Base-by-base conservation (phyloP, 2,888 invertebrate species). In the Eristalis pertinax region DNA sequence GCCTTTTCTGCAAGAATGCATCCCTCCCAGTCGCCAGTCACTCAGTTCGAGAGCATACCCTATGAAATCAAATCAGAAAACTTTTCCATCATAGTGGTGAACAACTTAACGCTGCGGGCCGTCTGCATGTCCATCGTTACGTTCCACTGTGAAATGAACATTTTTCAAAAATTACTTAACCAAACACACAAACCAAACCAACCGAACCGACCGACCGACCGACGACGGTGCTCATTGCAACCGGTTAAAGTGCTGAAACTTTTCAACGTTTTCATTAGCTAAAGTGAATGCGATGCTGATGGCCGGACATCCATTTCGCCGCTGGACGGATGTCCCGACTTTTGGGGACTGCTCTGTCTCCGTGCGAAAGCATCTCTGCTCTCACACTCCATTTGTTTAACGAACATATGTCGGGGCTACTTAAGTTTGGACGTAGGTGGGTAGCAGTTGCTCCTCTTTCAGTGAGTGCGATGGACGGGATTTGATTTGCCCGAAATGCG, bases 251-350 rank as follows among this genome's bases (percentile, higher is more conserved):
- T 50, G 10, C 26, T 26, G n/a, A 19, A 67, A 67, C 26, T 67
- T 67, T 43, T 67, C 24, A 29, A 43, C 41, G 43, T 50, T 67
- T 67, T 67, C 67, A 67, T 43, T 67, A 67, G 26, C 43, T 26
- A n/a, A 67, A 50, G 15, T 43, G 43, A 50, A 67, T 50, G 43
- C 26, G 67, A 60, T 60, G 60, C 13, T 26, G 60, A 60, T 60
- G 60, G 60, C 26, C 60, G 24, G 60, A 26, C 60, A 60, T 60
- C 7, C 26, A 60, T 60, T 29, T 29, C n/a, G 13, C 8, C 26
- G 13, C 26, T 26, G 60, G 60, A 60, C 60, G 60, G 60, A 60
- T 13, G 60, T 60, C 1, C 50, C 8, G 50, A 8, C 7, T 32
- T 50, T 19, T 50, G 19, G 1, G 50, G 19, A 38, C n/a, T 43